A percentile compares a stretch with the other conserved stretches of the same genome.
These are phyloP conservation scores for Phallusia fumigata DNA, from an alignment of 23 tunicate species.

Conservation along the genomic window DNA sequence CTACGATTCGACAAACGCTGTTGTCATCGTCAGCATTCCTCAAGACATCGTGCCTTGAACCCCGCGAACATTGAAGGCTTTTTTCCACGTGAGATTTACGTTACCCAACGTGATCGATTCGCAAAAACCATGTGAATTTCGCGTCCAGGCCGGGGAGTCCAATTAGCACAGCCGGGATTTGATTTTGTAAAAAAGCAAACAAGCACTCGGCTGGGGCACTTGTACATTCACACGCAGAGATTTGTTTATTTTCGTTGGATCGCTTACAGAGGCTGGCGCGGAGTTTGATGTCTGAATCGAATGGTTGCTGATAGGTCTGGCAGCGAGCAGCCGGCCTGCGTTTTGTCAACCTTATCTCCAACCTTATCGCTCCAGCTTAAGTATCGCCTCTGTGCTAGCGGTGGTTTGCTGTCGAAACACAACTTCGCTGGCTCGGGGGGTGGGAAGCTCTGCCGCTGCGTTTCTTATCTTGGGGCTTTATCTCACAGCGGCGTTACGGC, in stretches of 20 bases:
- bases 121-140: too few relatives aligned
- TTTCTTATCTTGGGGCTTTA: neutral
- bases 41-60: too few relatives aligned
- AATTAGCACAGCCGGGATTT: too few relatives aligned
- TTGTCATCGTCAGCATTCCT: too few relatives aligned
- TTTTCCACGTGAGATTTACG: too few relatives aligned
- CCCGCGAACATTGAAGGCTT: too few relatives aligned
- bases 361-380: neutral
- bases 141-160: too few relatives aligned
- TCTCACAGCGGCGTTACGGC: neutral
- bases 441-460: neutral
- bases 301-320: neutral
- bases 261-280: neutral
- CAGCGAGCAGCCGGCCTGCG: neutral
- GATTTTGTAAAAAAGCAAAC: too few relatives aligned
- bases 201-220: too few relatives aligned
- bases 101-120: too few relatives aligned
- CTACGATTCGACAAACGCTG: too few relatives aligned
- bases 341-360: conserved; percentile 5
- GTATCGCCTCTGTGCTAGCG: conserved; percentile 4
- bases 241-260: conserved; percentile 13
- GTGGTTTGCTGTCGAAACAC: conserved; percentile 9
- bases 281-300: neutral
- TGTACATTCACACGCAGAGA: neutral
- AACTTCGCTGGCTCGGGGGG: neutral